These are phyloP conservation scores for Alitta virens DNA, from an alignment of 2,888 invertebrate species.

Conservation along the genomic window DNA sequence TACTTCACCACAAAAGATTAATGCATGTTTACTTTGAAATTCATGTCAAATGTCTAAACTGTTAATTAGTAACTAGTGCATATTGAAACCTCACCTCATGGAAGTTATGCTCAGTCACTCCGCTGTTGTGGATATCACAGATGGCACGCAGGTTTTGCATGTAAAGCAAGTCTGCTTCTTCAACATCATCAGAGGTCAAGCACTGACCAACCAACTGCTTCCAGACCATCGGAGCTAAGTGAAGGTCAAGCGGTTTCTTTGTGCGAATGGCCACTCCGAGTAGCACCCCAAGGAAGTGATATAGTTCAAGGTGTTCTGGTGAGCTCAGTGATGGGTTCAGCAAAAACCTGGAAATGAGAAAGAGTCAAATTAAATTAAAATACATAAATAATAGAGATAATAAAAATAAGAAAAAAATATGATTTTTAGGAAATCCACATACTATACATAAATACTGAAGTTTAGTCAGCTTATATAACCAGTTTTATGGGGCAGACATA, in stretches of 20 bases:
- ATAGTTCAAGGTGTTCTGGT: slow-evolving; percentile 63
- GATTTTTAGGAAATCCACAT: too few relatives aligned
- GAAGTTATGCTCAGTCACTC: slow-evolving; percentile 64
- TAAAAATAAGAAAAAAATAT: too few relatives aligned
- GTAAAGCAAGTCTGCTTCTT: slow-evolving; percentile 62
- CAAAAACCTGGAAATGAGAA: slow-evolving; percentile 57
- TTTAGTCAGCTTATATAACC: too few relatives aligned
- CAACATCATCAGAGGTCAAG: slow-evolving; percentile 64
- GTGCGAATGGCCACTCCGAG: slow-evolving; percentile 68
- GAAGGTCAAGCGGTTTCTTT: slow-evolving; percentile 67
- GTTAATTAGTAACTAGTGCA: not conserved
- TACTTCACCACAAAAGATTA: too few relatives aligned
- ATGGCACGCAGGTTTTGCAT: slow-evolving; percentile 65
- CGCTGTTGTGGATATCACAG: slow-evolving; percentile 64
- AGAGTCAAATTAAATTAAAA: too few relatives aligned
- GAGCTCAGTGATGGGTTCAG: slow-evolving; percentile 64
- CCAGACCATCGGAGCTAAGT: slow-evolving; percentile 66
- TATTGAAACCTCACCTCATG: slow-evolving; percentile 58
- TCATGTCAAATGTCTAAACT: not conserved
- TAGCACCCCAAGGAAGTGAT: slow-evolving; percentile 66
- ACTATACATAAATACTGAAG: too few relatives aligned
- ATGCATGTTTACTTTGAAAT: too few relatives aligned
- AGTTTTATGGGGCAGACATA: too few relatives aligned
- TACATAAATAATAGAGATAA: too few relatives aligned
- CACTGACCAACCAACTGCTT: slow-evolving; percentile 65